Evolutionary conservation across 2,888 invertebrate genomes (phyloP).

Genomic region (Taenaris catops): DNA sequence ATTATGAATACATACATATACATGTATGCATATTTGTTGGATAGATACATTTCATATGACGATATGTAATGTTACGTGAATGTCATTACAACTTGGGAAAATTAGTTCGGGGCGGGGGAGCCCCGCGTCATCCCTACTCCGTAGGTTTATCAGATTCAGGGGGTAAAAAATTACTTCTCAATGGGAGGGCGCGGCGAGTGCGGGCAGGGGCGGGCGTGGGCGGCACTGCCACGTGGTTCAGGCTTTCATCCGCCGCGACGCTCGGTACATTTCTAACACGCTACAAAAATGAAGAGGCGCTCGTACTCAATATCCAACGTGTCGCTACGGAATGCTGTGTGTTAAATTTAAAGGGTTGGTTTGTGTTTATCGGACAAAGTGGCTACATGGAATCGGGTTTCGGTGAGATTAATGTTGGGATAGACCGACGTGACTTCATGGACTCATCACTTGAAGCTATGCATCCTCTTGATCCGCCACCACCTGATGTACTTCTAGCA

Average conservation of each 20-base stretch:
- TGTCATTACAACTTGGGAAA: slow-evolving; percentile 74
- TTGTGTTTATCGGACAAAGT: slow-evolving; percentile 46
- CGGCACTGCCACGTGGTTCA: slow-evolving; percentile 70
- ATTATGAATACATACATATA: too few relatives aligned
- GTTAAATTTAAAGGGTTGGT: slow-evolving; percentile 34
- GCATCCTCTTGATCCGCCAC: slow-evolving; percentile 79
- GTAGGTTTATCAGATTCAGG: slow-evolving; percentile 76
- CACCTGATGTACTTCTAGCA: slow-evolving; percentile 91
- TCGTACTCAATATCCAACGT: slow-evolving; percentile 29
- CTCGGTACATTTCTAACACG: slow-evolving; percentile 42
- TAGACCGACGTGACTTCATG: slow-evolving; percentile 46
- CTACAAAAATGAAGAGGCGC: slow-evolving; percentile 44
- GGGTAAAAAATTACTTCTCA: slow-evolving; percentile 78
- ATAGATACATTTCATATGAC: too few relatives aligned
- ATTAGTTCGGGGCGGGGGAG: slow-evolving; percentile 80
- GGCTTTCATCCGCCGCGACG: slow-evolving; percentile 48
- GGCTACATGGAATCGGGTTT: slow-evolving; percentile 49
- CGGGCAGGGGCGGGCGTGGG: slow-evolving; percentile 63
- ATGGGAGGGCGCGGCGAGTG: slow-evolving; percentile 65
- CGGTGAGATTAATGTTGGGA: slow-evolving; percentile 47
- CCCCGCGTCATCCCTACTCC: slow-evolving; percentile 48
- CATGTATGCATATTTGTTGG: too few relatives aligned
- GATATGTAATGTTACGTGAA: too few relatives aligned
- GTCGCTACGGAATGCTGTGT: slow-evolving; percentile 42
- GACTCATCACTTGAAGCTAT: slow-evolving; percentile 53